Base-by-base conservation (phyloP, 2,113 vertebrate species). In the Rhegmatorhina hoffmannsi region DNA sequence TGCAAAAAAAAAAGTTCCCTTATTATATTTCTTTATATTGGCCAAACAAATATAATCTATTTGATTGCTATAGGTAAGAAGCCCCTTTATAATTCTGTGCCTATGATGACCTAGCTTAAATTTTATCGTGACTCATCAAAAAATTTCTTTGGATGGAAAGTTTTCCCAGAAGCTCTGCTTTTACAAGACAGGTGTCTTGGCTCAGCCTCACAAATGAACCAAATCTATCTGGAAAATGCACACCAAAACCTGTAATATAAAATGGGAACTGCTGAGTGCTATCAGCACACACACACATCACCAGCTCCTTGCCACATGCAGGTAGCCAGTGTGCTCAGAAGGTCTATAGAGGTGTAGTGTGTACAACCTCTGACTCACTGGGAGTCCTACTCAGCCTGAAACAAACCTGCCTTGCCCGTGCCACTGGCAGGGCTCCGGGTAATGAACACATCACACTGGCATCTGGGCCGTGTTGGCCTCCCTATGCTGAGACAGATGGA, bases 291-390 rank as follows among this genome's bases (percentile, higher is more conserved):
- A 2, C 11, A 40, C 50, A 8, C 38, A 21, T 8, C 34, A 29
- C 9, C 52, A 68, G 62, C 49, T 43, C n/a, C 73, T 78, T 1
- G 0, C n/a, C 3, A 2, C 26, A 10, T 44, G 9, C 33, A 55
- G 76, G 31, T 13, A 20, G 17, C 55, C 49, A 47, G 55, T 2
- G 2, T 28, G 28, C 63, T 58, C 73, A 6, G 5, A 24, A 12
- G 26, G 7, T 28, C 68, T 53, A 6, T 4, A 13, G 44, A 40
- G 47, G 11, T 19, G n/a, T 12, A 43, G 17, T 1, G 26, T 33
- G 50, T 44, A 67, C n/a, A 81, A 8, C 31, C 34, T 16, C 73
- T 68, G 64, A 67, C n/a, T 78, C 77, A 90, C 9, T 2, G 1
- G 23, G 16, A 67, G 36, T 6, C 33, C 10, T 2, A 2, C 21